These are phyloP conservation scores for Petrosia ficiformis DNA, from an alignment of 37 sponge, comb jelly and placozoan genomes.

Conservation along the genomic window DNA sequence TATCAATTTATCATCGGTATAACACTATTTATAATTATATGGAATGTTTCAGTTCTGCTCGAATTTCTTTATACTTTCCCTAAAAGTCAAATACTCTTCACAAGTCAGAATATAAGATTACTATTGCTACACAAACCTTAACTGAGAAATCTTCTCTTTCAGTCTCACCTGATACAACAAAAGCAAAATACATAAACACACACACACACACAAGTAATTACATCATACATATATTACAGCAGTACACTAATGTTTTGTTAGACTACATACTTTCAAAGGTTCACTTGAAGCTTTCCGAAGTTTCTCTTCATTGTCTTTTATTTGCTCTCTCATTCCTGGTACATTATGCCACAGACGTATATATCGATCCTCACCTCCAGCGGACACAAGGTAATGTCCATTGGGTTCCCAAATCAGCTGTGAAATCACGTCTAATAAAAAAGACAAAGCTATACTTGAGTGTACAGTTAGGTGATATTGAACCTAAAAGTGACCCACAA, in stretches of 20 bases:
- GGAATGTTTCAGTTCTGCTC: too few relatives aligned
- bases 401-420: constrained; percentile 63
- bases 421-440: constrained; percentile 31
- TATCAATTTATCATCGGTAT: too few relatives aligned
- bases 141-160: too few relatives aligned
- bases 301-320: constrained; percentile 44
- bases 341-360: constrained; percentile 83
- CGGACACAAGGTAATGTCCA: constrained; percentile 55
- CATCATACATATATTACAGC: neutral
- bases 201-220: neutral
- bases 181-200: too few relatives aligned
- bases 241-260: neutral
- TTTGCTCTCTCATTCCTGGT: constrained; percentile 45
- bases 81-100: too few relatives aligned
- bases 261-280: constrained; percentile 54
- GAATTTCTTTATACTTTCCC: too few relatives aligned
- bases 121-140: too few relatives aligned
- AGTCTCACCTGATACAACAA: too few relatives aligned
- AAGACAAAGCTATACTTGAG: neutral
- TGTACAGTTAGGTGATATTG: neutral
- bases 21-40: too few relatives aligned
- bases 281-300: constrained; percentile 55
- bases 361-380: constrained; percentile 66
- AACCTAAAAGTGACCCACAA: neutral
- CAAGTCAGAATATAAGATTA: too few relatives aligned